These are phyloP conservation scores for Epizoanthus rinbou DNA, from an alignment of 92 coral and sea anemone genomes.

Conservation along the genomic window DNA sequence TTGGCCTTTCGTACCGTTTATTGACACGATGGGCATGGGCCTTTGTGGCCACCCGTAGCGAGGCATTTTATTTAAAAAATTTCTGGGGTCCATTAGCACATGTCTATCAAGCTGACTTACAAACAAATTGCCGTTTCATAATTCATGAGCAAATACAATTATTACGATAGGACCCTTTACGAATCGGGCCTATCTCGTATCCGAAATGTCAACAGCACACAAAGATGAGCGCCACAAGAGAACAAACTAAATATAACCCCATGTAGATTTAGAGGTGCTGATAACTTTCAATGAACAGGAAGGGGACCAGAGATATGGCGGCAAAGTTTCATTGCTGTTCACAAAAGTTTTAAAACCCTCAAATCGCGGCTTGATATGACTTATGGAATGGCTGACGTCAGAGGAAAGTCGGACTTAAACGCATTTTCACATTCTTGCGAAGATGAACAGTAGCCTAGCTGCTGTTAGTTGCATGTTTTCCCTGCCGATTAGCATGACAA, in stretches of 20 bases:
- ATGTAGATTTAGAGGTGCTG: constrained; percentile 79
- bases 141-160: constrained; percentile 98
- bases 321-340: constrained; percentile 70
- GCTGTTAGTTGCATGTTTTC: constrained; percentile 65
- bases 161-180: constrained; percentile 95
- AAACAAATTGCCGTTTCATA: constrained; percentile 99
- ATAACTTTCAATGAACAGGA: constrained; percentile 84
- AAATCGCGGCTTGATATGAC: constrained; percentile 58
- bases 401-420: constrained; percentile 52
- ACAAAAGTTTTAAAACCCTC: constrained; percentile 74
- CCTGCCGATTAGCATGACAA: constrained; percentile 88
- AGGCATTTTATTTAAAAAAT: constrained; percentile 99
- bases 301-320: constrained; percentile 72
- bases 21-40: constrained; percentile 86
- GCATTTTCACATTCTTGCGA: constrained; percentile 88
- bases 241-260: constrained; percentile 72
- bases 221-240: constrained; percentile 71
- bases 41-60: constrained; percentile 98
- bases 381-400: constrained; percentile 85
- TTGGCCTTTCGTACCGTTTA: constrained; percentile 81
- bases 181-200: constrained; percentile 88
- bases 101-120: constrained; percentile 98
- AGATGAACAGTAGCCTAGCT: constrained; percentile 81
- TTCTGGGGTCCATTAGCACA: constrained; percentile 97
- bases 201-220: constrained; percentile 82